Percentiles rank a stretch among this genome's conserved stretches.
Conservation (phyloP, 2,888 invertebrate genomes). For the Atethmia centrago region DNA sequence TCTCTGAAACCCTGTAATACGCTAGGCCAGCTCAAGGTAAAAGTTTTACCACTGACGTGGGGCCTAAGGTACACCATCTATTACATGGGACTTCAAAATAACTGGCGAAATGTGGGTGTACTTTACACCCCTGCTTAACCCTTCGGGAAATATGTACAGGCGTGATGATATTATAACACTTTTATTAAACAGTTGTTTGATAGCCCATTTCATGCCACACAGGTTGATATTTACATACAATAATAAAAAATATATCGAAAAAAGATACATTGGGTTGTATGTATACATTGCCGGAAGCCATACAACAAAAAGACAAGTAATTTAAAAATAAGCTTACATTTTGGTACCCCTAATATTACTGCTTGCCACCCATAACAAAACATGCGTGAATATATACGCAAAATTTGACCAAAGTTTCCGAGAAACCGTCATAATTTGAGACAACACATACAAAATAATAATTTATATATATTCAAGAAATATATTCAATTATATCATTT, state of each 20-base stretch:
- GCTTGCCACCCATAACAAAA: slow-evolving; percentile 34
- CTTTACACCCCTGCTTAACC: neutral
- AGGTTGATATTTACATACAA: neutral
- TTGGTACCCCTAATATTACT: slow-evolving; percentile 7
- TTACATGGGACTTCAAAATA: neutral
- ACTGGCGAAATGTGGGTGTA: neutral
- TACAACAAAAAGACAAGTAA: neutral
- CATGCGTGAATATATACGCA: slow-evolving; percentile 28
- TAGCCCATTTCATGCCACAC: slow-evolving; percentile 15
- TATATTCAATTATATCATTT: slow-evolving; percentile 72
- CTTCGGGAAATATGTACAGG: neutral
- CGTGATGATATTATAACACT: neutral
- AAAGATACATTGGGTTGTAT: neutral
- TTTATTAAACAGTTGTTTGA: neutral
- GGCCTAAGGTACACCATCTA: neutral
- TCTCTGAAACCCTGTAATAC: too few relatives aligned
- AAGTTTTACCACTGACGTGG: too few relatives aligned
- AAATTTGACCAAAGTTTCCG: slow-evolving; percentile 29
- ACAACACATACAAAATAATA: slow-evolving; percentile 54
- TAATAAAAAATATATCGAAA: neutral
- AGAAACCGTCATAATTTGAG: slow-evolving; percentile 49
- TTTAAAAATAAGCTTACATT: slow-evolving; percentile 20
- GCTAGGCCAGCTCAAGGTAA: too few relatives aligned
- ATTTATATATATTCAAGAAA: slow-evolving; percentile 71
- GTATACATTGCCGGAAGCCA: slow-evolving; percentile 13